phyloP scores from a whole-genome alignment of 2,113 vertebrate species.

The Petroica traversi region DNA sequence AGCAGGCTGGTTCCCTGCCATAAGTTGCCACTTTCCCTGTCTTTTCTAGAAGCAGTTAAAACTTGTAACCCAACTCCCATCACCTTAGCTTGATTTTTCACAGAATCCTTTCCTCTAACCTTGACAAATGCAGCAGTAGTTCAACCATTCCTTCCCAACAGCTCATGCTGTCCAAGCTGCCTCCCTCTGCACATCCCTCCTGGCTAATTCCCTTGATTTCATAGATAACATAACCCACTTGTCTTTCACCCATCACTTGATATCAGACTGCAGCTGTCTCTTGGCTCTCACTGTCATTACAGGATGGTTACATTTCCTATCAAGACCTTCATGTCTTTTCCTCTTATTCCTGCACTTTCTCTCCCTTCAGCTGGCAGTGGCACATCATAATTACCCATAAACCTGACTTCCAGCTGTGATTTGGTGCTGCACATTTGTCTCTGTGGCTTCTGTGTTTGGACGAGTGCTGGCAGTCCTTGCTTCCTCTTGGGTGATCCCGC shows the following conservation, averaged over 20 bases:
- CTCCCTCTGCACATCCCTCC: not conserved
- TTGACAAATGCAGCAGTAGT: not conserved
- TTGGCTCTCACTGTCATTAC: not conserved
- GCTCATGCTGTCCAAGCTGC: not conserved
- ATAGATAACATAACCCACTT: not conserved
- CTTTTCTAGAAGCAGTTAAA: not conserved
- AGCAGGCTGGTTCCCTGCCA: not conserved
- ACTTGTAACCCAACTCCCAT: not conserved
- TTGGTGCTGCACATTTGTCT: not conserved
- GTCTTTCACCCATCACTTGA: not conserved
- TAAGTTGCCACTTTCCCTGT: not conserved
- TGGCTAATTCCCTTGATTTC: not conserved
- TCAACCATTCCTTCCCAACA: not conserved
- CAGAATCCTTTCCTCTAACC: not conserved
- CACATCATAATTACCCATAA: not conserved
- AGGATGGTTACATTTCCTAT: not conserved
- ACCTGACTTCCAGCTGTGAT: not conserved
- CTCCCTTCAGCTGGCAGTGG: not conserved
- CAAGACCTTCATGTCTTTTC: not conserved
- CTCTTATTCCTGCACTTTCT: not conserved
- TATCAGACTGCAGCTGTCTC: not conserved
- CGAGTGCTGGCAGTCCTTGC: not conserved
- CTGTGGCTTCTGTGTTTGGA: not conserved
- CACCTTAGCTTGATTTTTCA: not conserved
- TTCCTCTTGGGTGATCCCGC: not conserved